Evolutionary conservation across 2,797 vertebrate genomes (phyloP).

Genomic region (Adelosebastes latens): DNA sequence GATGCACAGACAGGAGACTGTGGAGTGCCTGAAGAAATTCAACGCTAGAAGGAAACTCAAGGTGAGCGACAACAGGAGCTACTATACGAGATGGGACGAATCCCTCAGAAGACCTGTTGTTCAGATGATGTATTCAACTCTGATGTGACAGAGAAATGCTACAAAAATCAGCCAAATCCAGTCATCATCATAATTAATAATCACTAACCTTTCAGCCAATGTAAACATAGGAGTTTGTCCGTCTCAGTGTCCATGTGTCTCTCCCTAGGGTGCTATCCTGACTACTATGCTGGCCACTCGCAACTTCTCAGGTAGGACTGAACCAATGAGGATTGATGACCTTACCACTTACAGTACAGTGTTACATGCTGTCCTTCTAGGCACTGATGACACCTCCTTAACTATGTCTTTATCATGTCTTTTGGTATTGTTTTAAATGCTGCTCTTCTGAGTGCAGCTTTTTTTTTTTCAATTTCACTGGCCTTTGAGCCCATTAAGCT

Average conservation of each 20-base stretch:
- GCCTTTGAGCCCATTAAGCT: slow-evolving; percentile 21
- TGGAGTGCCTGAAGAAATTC: slow-evolving; percentile 98
- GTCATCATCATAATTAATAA: not conserved
- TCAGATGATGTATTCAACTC: not conserved
- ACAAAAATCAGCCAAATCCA: not conserved
- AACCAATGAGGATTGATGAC: not conserved
- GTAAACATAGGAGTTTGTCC: not conserved
- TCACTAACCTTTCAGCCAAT: slow-evolving; percentile 19
- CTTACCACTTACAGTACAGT: not conserved
- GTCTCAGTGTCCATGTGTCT: slow-evolving; percentile 4
- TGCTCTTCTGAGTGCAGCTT: not conserved
- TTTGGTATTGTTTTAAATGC: not conserved
- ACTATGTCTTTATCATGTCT: not conserved
- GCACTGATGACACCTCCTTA: not conserved
- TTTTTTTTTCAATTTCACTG: not conserved
- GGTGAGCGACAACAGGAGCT: slow-evolving; percentile 70
- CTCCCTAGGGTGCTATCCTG: slow-evolving; percentile 92
- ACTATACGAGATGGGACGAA: too few species aligned
- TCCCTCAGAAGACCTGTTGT: not conserved
- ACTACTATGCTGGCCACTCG: slow-evolving; percentile 98
- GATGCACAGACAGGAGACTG: slow-evolving; percentile 99
- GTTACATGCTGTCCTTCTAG: not conserved
- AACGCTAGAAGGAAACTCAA: slow-evolving; percentile 97
- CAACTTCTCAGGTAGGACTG: slow-evolving; percentile 94
- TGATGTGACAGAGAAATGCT: not conserved